Evolutionary conservation across 2,888 invertebrate genomes (phyloP), one percentile per base, ranked within the genome.

Genomic region (Morpho achilles): DNA sequence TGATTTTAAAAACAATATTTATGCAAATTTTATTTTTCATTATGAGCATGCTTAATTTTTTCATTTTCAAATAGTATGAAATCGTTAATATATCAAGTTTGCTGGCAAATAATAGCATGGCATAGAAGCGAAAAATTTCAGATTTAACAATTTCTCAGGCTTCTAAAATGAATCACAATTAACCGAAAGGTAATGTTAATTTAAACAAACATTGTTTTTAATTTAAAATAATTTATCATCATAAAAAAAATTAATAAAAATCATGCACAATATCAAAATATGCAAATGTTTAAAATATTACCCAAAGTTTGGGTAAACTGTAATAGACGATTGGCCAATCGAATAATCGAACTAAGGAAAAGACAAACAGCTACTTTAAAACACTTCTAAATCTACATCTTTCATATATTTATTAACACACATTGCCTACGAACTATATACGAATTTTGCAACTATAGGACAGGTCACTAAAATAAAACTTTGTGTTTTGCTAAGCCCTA

Each of bases 381-480:
- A 78, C 70, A 75, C 74, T 75, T 67, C 71, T 71, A 73, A 59
- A 59, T 68, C 85, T 87, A 87, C 82, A 80, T 64, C 56, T 50
- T 71, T 72, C 74, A 79, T 78, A 72, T 78, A 79, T 67, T 70
- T 66, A 69, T 70, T 64, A 71, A 82, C 75, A 82, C 76, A 83
- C 75, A 83, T 73, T 77, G 64, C 74, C 77, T 77, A 82, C 65
- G 59, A 61, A 67, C 67, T 72, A 69, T 64, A 79, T 74, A 76
- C 68, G 71, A 77, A 84, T 88, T 88, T 89, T 89, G 90, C 89
- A 90, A 89, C 88, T 89, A 89, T 89, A 89, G 90, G 88, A 89
- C 87, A 89, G 89, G 81, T 86, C 77, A 78, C 82, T 78, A 82
- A 62, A 59, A 52, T 59, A 3, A 58, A 45, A 50, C 77, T 69